A percentile compares a stretch with the other conserved stretches of the same genome.
These are phyloP conservation scores for Sebastes kiyomatsui DNA, from an alignment of 2,797 vertebrate species.

Conservation along the genomic window DNA sequence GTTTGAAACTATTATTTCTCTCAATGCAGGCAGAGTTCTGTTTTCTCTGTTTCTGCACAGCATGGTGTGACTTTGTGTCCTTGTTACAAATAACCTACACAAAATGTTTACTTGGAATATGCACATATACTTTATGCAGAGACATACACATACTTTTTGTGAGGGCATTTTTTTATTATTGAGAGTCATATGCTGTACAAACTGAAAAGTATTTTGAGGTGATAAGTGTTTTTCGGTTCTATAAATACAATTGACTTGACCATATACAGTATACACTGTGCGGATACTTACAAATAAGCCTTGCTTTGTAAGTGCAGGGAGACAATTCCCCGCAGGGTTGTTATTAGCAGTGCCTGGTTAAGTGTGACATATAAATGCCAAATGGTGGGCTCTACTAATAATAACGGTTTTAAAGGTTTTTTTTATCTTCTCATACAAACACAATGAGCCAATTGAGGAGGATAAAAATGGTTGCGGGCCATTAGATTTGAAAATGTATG, in stretches of 20 bases:
- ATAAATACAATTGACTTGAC: not conserved
- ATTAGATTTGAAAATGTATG: not conserved
- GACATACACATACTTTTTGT: not conserved
- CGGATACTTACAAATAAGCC: not conserved
- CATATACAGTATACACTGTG: not conserved
- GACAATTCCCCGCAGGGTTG: not conserved
- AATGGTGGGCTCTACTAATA: not conserved
- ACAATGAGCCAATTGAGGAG: not conserved
- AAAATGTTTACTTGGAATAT: not conserved
- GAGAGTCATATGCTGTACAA: not conserved
- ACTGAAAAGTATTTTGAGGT: not conserved
- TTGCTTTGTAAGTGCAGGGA: not conserved
- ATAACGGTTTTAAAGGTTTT: not conserved
- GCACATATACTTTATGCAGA: not conserved
- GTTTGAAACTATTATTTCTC: not conserved
- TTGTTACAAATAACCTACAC: not conserved
- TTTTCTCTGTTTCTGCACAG: not conserved
- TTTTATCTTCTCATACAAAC: not conserved
- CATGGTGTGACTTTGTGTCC: not conserved
- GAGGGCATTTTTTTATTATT: not conserved
- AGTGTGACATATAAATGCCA: not conserved
- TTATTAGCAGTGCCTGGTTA: not conserved
- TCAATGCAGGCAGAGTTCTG: not conserved
- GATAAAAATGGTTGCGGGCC: not conserved
- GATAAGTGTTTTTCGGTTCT: not conserved